phyloP scores from a whole-genome alignment of 2,113 vertebrate genomes.

The Catharus minimus region DNA sequence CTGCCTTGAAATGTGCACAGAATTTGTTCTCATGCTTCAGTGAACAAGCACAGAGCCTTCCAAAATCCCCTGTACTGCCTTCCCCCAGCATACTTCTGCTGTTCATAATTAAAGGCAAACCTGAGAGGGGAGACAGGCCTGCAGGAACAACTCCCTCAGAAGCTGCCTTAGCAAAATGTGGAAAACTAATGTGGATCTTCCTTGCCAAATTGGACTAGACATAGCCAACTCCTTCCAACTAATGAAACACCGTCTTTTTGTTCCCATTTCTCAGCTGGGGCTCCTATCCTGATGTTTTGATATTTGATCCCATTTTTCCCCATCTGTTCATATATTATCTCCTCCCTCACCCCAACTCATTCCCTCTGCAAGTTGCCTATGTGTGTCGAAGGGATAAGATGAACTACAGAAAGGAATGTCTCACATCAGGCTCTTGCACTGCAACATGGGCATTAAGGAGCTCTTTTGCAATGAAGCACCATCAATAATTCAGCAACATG shows the following conservation, averaged over 20 bases:
- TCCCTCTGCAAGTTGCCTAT: background rate
- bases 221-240: constrained; percentile 1
- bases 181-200: background rate
- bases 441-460: background rate
- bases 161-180: background rate
- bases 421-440: background rate
- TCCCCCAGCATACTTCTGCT: background rate
- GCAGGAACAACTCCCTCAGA: background rate
- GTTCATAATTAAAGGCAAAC: background rate
- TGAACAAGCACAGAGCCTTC: background rate
- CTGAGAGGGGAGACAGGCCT: background rate
- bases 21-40: background rate
- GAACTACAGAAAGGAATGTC: background rate
- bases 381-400: background rate
- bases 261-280: background rate
- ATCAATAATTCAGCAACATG: constrained; percentile 25
- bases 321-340: background rate
- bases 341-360: background rate
- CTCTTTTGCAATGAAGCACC: background rate
- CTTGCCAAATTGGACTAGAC: constrained; percentile 4
- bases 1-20: background rate
- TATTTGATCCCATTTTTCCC: background rate
- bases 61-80: background rate
- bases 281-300: background rate
- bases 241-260: constrained; percentile 4